These are phyloP conservation scores for Diachasmimorpha longicaudata DNA, from an alignment of 1,140 invertebrate genomes.

Conservation along the genomic window DNA sequence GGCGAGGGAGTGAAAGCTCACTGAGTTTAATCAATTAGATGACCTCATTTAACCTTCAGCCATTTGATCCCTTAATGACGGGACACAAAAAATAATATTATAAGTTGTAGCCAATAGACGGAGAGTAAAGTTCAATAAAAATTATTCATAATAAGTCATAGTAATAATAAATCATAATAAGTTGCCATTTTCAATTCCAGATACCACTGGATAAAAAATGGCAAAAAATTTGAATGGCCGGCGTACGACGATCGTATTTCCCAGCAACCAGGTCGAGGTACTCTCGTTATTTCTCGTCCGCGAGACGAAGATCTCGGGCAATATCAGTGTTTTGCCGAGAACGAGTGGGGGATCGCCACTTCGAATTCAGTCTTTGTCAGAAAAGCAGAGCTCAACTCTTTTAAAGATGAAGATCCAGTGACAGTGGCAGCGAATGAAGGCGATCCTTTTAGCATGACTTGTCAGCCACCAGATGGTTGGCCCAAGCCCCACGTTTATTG, in stretches of 20 bases:
- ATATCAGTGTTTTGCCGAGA: slow-evolving; percentile 97
- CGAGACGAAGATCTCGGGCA: slow-evolving; percentile 92
- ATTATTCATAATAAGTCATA: too few relatives aligned
- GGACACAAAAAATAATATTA: not conserved
- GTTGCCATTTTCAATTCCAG: too few relatives aligned
- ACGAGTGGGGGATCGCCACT: slow-evolving; percentile 92
- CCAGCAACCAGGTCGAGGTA: slow-evolving; percentile 89
- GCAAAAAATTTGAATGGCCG: slow-evolving; percentile 87
- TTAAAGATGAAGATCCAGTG: slow-evolving; percentile 77
- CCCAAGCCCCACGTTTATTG: slow-evolving; percentile 94
- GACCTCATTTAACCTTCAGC: slow-evolving; percentile 50
- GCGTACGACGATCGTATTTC: slow-evolving; percentile 89
- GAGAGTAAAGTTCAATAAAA: too few relatives aligned
- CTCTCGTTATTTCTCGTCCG: slow-evolving; percentile 86
- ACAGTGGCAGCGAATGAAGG: slow-evolving; percentile 80
- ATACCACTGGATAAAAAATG: slow-evolving; percentile 96
- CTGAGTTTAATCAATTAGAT: slow-evolving; percentile 61
- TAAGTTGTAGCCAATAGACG: too few relatives aligned
- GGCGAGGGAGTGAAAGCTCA: slow-evolving; percentile 54
- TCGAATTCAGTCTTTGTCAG: slow-evolving; percentile 94
- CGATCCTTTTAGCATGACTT: slow-evolving; percentile 85
- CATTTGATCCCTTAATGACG: not conserved
- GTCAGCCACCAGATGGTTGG: slow-evolving; percentile 91
- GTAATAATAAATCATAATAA: too few relatives aligned
- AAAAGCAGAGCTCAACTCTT: slow-evolving; percentile 92